Conservation (phyloP, 2,888 invertebrate genomes). For the Orthosia gothica region DNA sequence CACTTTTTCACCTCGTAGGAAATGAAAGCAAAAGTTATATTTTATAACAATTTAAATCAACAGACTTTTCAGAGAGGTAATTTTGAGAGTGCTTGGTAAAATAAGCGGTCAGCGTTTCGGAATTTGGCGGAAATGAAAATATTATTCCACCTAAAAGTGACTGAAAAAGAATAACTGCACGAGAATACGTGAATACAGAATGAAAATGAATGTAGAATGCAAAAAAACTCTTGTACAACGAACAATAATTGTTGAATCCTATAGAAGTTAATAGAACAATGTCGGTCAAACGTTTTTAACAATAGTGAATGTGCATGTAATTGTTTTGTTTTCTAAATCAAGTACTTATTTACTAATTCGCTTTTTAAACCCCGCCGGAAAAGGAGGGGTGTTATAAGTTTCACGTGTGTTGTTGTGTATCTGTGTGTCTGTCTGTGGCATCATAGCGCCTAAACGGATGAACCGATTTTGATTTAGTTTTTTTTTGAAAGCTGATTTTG, state of each 20-base stretch:
- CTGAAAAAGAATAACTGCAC: neutral
- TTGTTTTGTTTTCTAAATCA: no score
- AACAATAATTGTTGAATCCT: slow-evolving; percentile 19
- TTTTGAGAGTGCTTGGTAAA: slow-evolving; percentile 16
- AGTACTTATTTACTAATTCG: no score
- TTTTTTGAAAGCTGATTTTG: no score
- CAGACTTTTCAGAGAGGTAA: neutral
- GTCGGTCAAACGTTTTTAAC: neutral
- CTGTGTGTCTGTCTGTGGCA: no score
- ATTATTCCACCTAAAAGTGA: slow-evolving; percentile 1
- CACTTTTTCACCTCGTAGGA: neutral
- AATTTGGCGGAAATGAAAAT: slow-evolving; percentile 12
- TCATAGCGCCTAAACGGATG: no score
- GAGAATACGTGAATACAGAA: neutral
- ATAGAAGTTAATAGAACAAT: neutral
- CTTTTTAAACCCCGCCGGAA: no score
- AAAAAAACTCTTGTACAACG: slow-evolving; percentile 14
- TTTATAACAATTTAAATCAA: neutral
- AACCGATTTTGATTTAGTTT: no score
- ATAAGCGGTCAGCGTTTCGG: neutral
- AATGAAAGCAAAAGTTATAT: slow-evolving; percentile 1
- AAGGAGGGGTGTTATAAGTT: no score
- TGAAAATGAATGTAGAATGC: slow-evolving; percentile 8
- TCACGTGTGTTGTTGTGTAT: no score
- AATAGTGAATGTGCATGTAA: neutral